phyloP scores from a whole-genome alignment of 2,113 vertebrate genomes.

The Chionodraco myersi region DNA sequence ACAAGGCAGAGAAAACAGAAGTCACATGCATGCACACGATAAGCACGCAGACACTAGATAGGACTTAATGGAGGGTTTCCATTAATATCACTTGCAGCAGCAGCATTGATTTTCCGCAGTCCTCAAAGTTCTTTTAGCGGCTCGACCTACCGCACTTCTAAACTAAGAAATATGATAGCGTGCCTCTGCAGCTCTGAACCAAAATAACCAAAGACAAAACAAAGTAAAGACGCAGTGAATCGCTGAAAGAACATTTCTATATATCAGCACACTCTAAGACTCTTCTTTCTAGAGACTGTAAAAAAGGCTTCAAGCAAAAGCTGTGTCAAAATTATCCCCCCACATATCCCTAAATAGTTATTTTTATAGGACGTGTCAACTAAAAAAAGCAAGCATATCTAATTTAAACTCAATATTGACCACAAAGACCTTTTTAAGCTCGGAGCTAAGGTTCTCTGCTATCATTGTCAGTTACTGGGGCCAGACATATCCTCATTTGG shows the following conservation, averaged over 20 bases:
- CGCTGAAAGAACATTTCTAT: constrained; percentile 9
- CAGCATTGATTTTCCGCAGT: constrained; percentile 58
- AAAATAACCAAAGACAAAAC: constrained; percentile 72
- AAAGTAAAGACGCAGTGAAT: constrained; percentile 33
- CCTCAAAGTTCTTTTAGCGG: constrained; percentile 49
- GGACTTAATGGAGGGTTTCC: constrained; percentile 56
- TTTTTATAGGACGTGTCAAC: background rate
- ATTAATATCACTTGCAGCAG: constrained; percentile 69
- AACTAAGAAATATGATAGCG: constrained; percentile 68
- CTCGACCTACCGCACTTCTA: constrained; percentile 75
- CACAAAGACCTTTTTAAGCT: background rate
- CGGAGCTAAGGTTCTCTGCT: background rate
- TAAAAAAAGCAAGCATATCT: background rate
- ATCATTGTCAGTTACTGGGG: background rate
- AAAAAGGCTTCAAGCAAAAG: background rate
- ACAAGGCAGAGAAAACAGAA: constrained; percentile 54
- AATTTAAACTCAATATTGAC: background rate
- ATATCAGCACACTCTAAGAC: constrained; percentile 8
- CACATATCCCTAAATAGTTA: background rate
- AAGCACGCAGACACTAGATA: constrained; percentile 46
- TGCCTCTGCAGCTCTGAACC: constrained; percentile 49
- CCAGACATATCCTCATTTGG: constrained; percentile 25
- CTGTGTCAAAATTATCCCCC: background rate
- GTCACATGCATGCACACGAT: constrained; percentile 29
- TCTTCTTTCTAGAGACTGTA: background rate